Conservation (phyloP, 2,888 invertebrate genomes). For the Andrena hattorfiana region DNA sequence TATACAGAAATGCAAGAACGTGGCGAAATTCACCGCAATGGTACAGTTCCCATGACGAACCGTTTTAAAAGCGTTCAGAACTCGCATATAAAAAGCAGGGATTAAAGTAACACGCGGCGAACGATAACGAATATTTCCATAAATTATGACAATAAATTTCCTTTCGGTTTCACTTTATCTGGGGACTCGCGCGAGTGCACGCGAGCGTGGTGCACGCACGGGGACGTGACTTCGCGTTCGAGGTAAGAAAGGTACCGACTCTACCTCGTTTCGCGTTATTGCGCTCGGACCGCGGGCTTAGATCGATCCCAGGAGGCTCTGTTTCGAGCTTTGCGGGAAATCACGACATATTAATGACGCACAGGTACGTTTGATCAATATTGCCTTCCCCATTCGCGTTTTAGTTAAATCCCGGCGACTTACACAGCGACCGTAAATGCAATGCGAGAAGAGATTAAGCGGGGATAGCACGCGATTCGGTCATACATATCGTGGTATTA, state of each 20-base stretch:
- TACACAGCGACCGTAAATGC: constrained; percentile 6
- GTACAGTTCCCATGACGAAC: not conserved
- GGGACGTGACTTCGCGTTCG: constrained; percentile 2
- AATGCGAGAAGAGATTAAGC: not conserved
- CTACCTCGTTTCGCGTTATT: constrained; percentile 25
- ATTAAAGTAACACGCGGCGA: not conserved
- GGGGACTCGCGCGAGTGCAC: not conserved
- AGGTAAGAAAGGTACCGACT: constrained; percentile 31
- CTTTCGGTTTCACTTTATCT: constrained; percentile 25
- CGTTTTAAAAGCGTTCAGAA: not conserved
- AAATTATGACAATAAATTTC: constrained; percentile 38
- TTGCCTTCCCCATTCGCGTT: constrained; percentile 34
- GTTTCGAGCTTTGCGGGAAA: constrained; percentile 16
- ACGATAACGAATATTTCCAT: constrained; percentile 43
- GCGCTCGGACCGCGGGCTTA: not conserved
- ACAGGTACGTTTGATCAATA: constrained; percentile 59
- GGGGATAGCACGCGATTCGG: constrained; percentile 28
- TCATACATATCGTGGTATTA: not conserved
- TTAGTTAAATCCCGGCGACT: constrained; percentile 44
- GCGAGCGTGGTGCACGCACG: constrained; percentile 14
- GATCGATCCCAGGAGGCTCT: constrained; percentile 46
- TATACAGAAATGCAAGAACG: not conserved
- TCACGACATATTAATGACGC: constrained; percentile 41
- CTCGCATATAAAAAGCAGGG: not conserved
- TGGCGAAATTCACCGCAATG: not conserved